Evolutionary conservation across 2,888 invertebrate genomes (phyloP).

Genomic region (Leptopilina myrica): DNA sequence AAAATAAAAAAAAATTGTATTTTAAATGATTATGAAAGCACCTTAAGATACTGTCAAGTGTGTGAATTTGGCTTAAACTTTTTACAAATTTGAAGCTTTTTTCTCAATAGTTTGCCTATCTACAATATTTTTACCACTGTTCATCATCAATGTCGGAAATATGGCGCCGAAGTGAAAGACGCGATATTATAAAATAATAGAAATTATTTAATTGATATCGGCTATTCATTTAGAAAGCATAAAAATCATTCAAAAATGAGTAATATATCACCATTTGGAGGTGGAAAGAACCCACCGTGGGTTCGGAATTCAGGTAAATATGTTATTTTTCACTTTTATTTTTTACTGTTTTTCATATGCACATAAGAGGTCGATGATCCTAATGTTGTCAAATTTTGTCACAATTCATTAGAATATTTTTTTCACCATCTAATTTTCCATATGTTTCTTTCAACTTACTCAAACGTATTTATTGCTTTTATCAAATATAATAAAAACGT

Average conservation of each 20-base stretch:
- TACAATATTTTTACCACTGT: not conserved
- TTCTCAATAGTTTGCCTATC: too few relatives aligned
- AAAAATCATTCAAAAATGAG: conserved; percentile 73
- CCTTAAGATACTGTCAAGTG: too few relatives aligned
- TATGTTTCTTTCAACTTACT: too few relatives aligned
- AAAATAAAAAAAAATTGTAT: too few relatives aligned
- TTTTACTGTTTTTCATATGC: conserved; percentile 4
- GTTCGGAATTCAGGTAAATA: conserved; percentile 80
- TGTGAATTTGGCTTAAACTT: too few relatives aligned
- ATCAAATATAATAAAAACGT: too few relatives aligned
- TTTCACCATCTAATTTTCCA: too few relatives aligned
- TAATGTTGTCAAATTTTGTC: too few relatives aligned
- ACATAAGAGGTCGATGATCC: conserved; percentile 4
- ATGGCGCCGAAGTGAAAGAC: conserved; percentile 73
- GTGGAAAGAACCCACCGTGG: conserved; percentile 91
- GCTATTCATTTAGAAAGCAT: conserved; percentile 3
- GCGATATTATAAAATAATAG: conserved; percentile 56
- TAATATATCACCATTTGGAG: conserved; percentile 79
- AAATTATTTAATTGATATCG: conserved; percentile 21
- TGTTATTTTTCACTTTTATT: conserved; percentile 2
- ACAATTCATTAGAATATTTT: too few relatives aligned
- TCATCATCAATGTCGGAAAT: conserved; percentile 49
- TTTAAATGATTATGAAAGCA: too few relatives aligned
- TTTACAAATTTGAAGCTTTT: too few relatives aligned
- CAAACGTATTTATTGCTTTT: too few relatives aligned